Evolutionary conservation across 2,888 invertebrate species (phyloP), one percentile per base, ranked within the genome.

Genomic region (Brenthis daphne): DNA sequence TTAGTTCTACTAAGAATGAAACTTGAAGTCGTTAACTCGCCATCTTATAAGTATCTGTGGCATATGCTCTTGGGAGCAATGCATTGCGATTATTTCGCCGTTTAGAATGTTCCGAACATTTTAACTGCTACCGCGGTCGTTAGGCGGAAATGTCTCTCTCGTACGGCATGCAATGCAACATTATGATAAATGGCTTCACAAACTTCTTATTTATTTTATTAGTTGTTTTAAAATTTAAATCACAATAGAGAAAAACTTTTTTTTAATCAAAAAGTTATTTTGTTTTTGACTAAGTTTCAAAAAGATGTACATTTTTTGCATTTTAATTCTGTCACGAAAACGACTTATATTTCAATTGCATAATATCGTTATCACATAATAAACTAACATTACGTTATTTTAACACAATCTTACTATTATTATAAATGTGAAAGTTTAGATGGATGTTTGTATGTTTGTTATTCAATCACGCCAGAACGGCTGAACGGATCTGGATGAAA

Each of bases 81-180:
- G 86, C 84, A 84, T 80, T 74, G 82, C 82, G 85, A 89, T 89
- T 86, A 89, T 89, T 85, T 77, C 75, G 71, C 80, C 85, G 87
- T 90, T 90, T 89, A 79, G 79, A 79, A 77, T 74, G 76, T 76
- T 78, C 74, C 74, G 82, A 82, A 84, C 83, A 83, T 85, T 84
- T 81, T 77, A 78, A 77, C 77, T 77, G 80, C 75, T 78, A 72
- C 74, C 79, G 76, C 78, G 82, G 83, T 89, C 88, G 88, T 88
- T 89, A 74, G 78, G 78, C 80, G 79, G 82, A 85, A 86, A 83
- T 83, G 82, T 79, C 79, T 81, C 61, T 79, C 79, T 81, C 61
- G 70, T 58, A 47, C 51, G 68, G 55, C 69, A 74, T 74, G 78
- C 77, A 67, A 57, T 73, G 65, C 61, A 57, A 69, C 58, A 68